Base-by-base conservation (phyloP, 2,888 invertebrate species). In the Eurytoma californica region DNA sequence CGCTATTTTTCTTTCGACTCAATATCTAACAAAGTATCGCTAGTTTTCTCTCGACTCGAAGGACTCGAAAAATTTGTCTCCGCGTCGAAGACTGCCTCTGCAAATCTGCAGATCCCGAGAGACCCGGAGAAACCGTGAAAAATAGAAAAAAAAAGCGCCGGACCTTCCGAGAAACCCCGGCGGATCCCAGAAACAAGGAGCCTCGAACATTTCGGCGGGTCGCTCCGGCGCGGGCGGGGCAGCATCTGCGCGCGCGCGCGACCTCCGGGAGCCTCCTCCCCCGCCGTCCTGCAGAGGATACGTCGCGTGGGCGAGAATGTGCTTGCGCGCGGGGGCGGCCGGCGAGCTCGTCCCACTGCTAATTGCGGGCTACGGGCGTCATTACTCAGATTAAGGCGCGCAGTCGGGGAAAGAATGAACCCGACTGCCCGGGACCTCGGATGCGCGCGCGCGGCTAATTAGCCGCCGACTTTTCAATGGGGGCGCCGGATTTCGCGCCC, bases 291-390 rank as follows among this genome's bases (percentile, higher is more conserved):
- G 13, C 61, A 0, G 61, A 24, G 16, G 7, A 30, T 30, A 30
- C 30, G 61, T n/a, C 24, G 7, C 18, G 63, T n/a, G 24, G 78
- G 57, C 47, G 73, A 47, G 61, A 79, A 68, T 75, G 28, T 14
- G 58, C 24, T n/a, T n/a, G 49, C 18, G 39, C 14, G 39, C 39
- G 39, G 39, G 39, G n/a, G n/a, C n/a, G n/a, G n/a, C n/a, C 39
- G 39, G 39, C 39, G 39, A 39, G 39, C 39, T 39, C 39, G 14
- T 24, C 55, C 39, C 55, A 24, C 61, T 49, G 69, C 77, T 80
- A 77, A 80, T 80, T 77, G 69, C 77, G 69, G 74, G 13, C 49
- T 39, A 66, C 39, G 39, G 39, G 60, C 70, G 70, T 63, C 74
- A 74, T 80, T 72, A 77, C 67, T 75, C 67, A 67, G 72, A 77